Base-by-base conservation (phyloP, 2,113 vertebrate genomes). In the Anarrhichthys ocellatus region DNA sequence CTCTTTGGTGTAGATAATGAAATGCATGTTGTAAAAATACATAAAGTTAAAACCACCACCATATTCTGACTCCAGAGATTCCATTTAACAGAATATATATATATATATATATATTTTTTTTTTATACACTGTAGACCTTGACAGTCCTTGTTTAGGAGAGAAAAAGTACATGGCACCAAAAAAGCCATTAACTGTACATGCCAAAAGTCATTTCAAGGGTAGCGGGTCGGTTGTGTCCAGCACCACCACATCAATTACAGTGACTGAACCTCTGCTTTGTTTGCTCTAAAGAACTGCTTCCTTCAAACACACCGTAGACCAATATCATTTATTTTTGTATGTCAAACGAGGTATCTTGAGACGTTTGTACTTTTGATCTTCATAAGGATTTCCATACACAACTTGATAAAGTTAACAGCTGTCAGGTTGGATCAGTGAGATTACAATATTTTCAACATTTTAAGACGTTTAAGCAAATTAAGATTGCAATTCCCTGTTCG, bases 151-250 rank as follows among this genome's bases (percentile, higher is more conserved):
- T 81, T 82, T 3, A 10, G 8, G 20, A 50, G 82, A 59, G 73
- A 85, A 68, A 88, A 77, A 80, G 40, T 46, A 46, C 76, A 64
- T 3, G 1, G 40, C 71, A 72, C 13, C 58, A 32, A 36, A 70
- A 83, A 77, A 80, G 54, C 46, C 24, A 83, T 83, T 86, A 40
- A 66, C 66, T 63, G 78, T 78, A 62, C 36, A 61, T 7, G 64
- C 22, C 44, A 67, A 56, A 78, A 46, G 42, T 83, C 69, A 71
- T 73, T 24, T 81, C 40, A 81, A 78, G 58, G 74, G 65, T 59
- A 73, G 40, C 15, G 5, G 22, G 6, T 11, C 62, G 65, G 56
- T 40, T 73, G 27, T 46, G 24, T 50, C 63, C 29, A 52, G 69
- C 5, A 54, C 42, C 62, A 56, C 18, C 74, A 71, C 77, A 78